phyloP scores from a whole-genome alignment of 1,140 invertebrate genomes.

The Euura saliciscinereae region DNA sequence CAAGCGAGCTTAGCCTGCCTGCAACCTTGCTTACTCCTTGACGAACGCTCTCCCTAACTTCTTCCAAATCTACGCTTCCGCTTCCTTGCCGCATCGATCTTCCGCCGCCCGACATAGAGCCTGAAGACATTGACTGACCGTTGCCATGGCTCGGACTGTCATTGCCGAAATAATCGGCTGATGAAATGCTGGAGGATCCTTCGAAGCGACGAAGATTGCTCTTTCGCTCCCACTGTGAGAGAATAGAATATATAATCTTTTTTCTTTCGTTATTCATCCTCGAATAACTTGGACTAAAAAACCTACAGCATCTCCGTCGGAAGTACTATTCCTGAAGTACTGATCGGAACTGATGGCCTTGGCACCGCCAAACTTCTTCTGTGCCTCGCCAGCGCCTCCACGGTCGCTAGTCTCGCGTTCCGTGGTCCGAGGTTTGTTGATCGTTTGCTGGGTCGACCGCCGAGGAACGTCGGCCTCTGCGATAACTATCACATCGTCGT shows the following conservation, averaged over 20 bases:
- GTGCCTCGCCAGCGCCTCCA: slow-evolving; percentile 68
- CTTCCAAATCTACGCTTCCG: slow-evolving; percentile 75
- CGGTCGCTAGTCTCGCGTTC: not conserved
- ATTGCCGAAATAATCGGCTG: slow-evolving; percentile 92
- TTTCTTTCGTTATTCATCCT: not conserved
- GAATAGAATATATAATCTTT: not conserved
- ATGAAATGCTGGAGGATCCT: slow-evolving; percentile 92
- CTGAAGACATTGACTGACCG: slow-evolving; percentile 43
- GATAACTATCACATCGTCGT: slow-evolving; percentile 48
- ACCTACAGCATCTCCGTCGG: slow-evolving; percentile 56
- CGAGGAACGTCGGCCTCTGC: slow-evolving; percentile 48
- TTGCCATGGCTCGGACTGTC: slow-evolving; percentile 46
- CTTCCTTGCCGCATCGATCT: slow-evolving; percentile 24
- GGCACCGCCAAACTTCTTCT: slow-evolving; percentile 94
- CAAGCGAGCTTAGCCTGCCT: slow-evolving; percentile 89
- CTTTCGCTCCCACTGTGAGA: slow-evolving; percentile 67
- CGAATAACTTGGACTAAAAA: not conserved
- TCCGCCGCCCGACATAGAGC: slow-evolving; percentile 35
- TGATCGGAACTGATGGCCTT: slow-evolving; percentile 98
- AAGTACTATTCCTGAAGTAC: slow-evolving; percentile 81
- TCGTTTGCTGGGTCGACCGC: slow-evolving; percentile 28
- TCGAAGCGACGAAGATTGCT: slow-evolving; percentile 80
- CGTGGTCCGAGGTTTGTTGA: not conserved
- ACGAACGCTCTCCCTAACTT: slow-evolving; percentile 94
- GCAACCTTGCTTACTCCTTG: slow-evolving; percentile 97